A percentile compares a stretch with the other conserved stretches of the same genome.
Conservation (phyloP, 2,888 invertebrate genomes). For the Lepidochrysops patricia region DNA sequence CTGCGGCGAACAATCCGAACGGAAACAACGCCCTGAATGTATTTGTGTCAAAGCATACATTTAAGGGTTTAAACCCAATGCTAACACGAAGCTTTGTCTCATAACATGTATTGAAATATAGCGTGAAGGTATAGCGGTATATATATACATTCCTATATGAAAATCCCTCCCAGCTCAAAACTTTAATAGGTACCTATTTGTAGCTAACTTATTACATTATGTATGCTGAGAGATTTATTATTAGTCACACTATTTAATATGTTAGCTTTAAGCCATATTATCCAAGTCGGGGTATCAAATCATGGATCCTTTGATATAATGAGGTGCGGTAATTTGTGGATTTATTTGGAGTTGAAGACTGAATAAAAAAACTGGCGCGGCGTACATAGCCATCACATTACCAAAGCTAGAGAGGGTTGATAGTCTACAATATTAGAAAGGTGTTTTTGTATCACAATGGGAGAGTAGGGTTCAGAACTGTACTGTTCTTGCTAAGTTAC, state of each 20-base stretch:
- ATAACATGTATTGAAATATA: slow-evolving; percentile 3
- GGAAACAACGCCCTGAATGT: not conserved
- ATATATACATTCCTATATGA: not conserved
- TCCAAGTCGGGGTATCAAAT: not conserved
- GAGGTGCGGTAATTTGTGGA: too few species aligned
- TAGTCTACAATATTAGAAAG: too few species aligned
- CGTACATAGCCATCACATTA: too few species aligned
- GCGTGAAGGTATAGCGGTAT: not conserved
- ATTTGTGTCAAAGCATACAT: not conserved
- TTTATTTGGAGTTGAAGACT: too few species aligned
- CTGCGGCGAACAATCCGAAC: not conserved
- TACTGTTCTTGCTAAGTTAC: not conserved
- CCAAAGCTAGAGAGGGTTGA: too few species aligned
- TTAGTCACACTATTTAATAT: not conserved
- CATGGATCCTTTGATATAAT: too few species aligned
- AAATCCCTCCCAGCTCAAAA: not conserved
- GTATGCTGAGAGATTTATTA: not conserved
- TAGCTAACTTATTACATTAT: not conserved
- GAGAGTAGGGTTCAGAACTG: not conserved
- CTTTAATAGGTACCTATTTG: not conserved
- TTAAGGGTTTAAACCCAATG: not conserved
- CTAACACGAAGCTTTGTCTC: not conserved
- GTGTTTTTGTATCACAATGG: not conserved
- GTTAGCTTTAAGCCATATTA: not conserved
- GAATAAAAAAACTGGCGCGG: too few species aligned